These are phyloP conservation scores for Gymnoscopelus braueri DNA, from an alignment of 2,797 vertebrate species.

Conservation along the genomic window DNA sequence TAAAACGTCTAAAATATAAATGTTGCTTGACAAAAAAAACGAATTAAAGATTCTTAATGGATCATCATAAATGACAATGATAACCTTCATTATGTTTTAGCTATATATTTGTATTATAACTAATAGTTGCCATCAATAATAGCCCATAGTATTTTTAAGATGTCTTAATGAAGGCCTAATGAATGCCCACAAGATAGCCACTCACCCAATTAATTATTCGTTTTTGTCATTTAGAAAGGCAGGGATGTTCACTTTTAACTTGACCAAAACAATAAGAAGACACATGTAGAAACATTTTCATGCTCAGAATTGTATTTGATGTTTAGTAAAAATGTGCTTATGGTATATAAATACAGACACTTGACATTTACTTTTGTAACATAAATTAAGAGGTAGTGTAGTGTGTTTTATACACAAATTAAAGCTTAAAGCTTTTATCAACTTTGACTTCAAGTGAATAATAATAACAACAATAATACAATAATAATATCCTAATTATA, in stretches of 20 bases:
- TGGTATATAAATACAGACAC: constrained; percentile 44
- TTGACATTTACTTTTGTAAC: constrained; percentile 39
- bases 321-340: constrained; percentile 55
- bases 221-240: neutral
- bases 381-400: constrained; percentile 51
- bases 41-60: too few species aligned
- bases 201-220: too few species aligned
- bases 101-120: too few species aligned
- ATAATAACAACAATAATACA: constrained; percentile 47
- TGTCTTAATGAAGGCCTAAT: too few species aligned
- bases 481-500: constrained; percentile 6
- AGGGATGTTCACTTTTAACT: neutral
- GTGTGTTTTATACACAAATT: constrained; percentile 53
- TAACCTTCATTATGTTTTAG: too few species aligned
- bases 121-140: too few species aligned
- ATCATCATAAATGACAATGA: too few species aligned
- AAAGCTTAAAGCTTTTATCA: constrained; percentile 51
- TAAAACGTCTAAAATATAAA: too few species aligned
- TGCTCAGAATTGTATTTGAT: constrained; percentile 61
- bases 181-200: too few species aligned
- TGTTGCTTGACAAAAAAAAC: too few species aligned
- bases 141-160: too few species aligned
- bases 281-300: constrained; percentile 36
- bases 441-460: constrained; percentile 19
- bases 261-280: constrained; percentile 8